Base-by-base conservation (phyloP, 1,140 invertebrate genomes). In the Scaptomyza pallida region DNA sequence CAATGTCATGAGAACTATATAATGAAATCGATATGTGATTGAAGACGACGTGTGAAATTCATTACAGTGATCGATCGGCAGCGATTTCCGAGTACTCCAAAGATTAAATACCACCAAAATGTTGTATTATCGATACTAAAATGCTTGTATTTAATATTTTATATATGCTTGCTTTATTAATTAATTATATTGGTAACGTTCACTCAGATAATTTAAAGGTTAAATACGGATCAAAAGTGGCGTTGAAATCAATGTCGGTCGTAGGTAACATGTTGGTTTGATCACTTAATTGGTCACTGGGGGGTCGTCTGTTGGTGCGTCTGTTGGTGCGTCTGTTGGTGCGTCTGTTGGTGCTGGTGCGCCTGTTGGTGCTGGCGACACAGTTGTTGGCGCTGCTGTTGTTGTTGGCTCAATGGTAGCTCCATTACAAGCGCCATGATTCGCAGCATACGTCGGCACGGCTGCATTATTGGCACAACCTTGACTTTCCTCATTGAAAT, bases 401-500 rank as follows among this genome's bases (percentile, higher is more conserved):
- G 37, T 13, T 17, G 41, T 1, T 21, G 55, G 54, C 16, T 55
- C 5, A n/a, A 26, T 12, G 8, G 8, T 9, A 15, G 64, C 65
- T 12, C 72, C 75, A 3, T 8, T 0, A 35, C 80, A 85, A 19
- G 76, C 81, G 26, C 60, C 63, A 16, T 85, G 52, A 0, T 0
- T 5, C 1, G 0, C 0, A 4, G 9, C 37, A 64, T 79, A 76
- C 0, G 0, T 0, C 0, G 0, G 0, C 9, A 76, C 15, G 0
- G 3, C 12, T 0, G 0, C 0, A n/a, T 48, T 10, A 2, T 1
- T 0, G 2, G 23, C 15, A 33, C 80, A 85, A 1, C 8, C 81
- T 30, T 80, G 76, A 0, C 3, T 0, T 0, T 5, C 0, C 30
- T 85, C 80, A 21, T 80, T 54, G 43, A 85, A 85, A 37, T 13